Conservation (phyloP, 2,888 invertebrate species). For the Brachynemurus nebulosus region DNA sequence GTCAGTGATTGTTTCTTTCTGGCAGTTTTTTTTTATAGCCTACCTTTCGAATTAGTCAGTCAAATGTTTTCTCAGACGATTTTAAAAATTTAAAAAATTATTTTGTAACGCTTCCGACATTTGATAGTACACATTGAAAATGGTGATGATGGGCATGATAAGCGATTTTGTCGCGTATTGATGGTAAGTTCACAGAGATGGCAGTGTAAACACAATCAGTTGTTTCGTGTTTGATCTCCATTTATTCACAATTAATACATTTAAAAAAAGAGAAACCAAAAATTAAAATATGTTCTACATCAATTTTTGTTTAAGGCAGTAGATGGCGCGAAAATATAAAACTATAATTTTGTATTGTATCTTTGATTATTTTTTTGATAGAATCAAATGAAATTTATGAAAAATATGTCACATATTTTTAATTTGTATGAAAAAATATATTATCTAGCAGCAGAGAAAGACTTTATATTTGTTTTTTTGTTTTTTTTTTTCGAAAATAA, state of each 20-base stretch:
- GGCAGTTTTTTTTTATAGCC: too few species aligned
- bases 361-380: not conserved
- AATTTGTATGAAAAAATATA: slow-evolving; percentile 5
- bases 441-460: slow-evolving; percentile 3
- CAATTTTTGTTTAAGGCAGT: too few species aligned
- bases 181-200: slow-evolving; percentile 9
- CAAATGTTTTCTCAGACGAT: too few species aligned
- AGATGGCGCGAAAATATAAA: slow-evolving; percentile 22
- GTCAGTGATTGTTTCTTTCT: too few species aligned
- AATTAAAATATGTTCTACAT: not conserved
- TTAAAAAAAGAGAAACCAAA: not conserved
- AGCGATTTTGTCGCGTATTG: not conserved
- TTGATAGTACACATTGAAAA: not conserved
- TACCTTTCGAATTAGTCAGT: too few species aligned
- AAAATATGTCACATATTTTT: slow-evolving; percentile 2
- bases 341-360: not conserved
- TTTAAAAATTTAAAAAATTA: not conserved
- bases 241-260: too few species aligned
- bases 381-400: slow-evolving; percentile 1
- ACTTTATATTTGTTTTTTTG: slow-evolving; percentile 1
- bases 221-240: too few species aligned
- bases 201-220: slow-evolving; percentile 9
- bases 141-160: not conserved
- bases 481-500: not conserved
- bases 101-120: not conserved